Percentiles rank a stretch among this genome's conserved stretches.
Conservation (phyloP, 2,113 vertebrate species). For the Plestiodon gilberti region DNA sequence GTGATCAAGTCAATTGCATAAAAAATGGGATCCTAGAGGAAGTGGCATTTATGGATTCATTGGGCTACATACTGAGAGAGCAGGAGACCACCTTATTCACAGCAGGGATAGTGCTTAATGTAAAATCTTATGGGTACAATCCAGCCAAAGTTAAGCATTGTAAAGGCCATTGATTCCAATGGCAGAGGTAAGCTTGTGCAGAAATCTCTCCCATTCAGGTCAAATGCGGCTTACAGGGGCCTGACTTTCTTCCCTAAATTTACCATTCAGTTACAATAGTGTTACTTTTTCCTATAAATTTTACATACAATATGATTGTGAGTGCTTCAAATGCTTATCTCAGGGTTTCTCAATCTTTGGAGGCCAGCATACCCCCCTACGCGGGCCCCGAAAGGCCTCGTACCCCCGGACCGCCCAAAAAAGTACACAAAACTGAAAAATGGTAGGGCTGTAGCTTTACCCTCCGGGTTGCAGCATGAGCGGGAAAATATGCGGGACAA, state of each 20-base stretch:
- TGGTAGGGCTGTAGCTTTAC: no score
- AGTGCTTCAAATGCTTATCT: background rate
- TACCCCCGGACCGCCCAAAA: no score
- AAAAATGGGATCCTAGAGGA: background rate
- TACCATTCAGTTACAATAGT: background rate
- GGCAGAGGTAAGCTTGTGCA: background rate
- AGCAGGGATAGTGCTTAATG: background rate
- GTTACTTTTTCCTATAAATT: background rate
- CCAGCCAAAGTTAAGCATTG: background rate
- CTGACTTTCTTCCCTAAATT: background rate
- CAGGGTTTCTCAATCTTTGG: no score
- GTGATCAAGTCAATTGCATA: constrained; percentile 34
- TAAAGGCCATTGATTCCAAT: constrained; percentile 5
- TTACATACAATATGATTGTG: background rate
- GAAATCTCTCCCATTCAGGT: background rate
- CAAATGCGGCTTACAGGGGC: background rate
- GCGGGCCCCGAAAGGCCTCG: no score
- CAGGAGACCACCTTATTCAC: background rate
- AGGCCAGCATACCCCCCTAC: no score
- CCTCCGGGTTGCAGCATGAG: no score
- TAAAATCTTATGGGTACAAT: background rate
- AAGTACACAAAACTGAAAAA: no score
- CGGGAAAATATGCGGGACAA: no score
- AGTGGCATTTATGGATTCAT: fast-evolving
- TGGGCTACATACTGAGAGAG: background rate